These are phyloP conservation scores for Nephrotoma guestfalica DNA, from an alignment of 2,888 invertebrate genomes.

Conservation along the genomic window DNA sequence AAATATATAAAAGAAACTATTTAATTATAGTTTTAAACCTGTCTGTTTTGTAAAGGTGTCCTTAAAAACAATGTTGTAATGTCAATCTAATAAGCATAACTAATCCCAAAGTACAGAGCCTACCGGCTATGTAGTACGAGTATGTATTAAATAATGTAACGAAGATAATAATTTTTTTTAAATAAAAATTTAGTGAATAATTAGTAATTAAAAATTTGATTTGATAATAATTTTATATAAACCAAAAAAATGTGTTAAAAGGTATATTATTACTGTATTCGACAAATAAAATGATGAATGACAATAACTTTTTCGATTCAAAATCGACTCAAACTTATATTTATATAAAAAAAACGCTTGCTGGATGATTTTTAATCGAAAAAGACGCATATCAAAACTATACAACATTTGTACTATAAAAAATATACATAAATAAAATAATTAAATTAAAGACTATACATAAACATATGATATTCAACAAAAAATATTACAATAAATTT, in stretches of 20 bases:
- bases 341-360: not conserved
- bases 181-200: not conserved
- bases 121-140: not conserved
- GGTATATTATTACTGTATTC: not conserved
- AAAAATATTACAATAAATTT: not conserved
- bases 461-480: not conserved
- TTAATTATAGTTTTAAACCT: not conserved
- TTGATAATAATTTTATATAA: not conserved
- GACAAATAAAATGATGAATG: not conserved
- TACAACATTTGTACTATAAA: not conserved
- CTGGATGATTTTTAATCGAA: not conserved
- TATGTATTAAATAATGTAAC: not conserved
- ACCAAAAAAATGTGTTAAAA: not conserved
- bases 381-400: not conserved
- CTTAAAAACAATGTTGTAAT: not conserved
- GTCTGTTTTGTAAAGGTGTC: not conserved
- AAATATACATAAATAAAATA: not conserved
- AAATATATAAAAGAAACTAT: not conserved
- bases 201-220: not conserved
- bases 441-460: not conserved
- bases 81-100: not conserved
- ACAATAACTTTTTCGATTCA: not conserved
- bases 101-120: not conserved
- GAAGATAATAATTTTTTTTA: not conserved
- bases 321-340: not conserved